Evolutionary conservation across 2,113 vertebrate species (phyloP), one percentile per base, ranked within the genome.

Genomic region (Bungarus multicinctus): DNA sequence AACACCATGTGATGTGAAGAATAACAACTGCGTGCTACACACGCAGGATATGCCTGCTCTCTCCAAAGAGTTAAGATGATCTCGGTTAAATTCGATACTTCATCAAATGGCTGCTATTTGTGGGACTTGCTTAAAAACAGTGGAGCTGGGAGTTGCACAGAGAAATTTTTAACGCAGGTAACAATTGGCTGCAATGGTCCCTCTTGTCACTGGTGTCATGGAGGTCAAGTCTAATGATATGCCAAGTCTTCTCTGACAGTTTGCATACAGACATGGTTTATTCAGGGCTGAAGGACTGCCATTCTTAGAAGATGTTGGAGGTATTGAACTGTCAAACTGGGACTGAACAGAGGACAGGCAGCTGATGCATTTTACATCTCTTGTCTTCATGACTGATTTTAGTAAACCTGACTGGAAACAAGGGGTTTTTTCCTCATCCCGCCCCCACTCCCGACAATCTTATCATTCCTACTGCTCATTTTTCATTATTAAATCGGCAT

Each of bases 321-420:
- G 95, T 97, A 96, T 95, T 97, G 97, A 97, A 97, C 96, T 97
- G 97, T 97, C 98, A 97, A 93, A 91, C 54, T 39, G 94, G 90
- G 95, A 94, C 95, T 92, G 94, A 95, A 89, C 94, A 93, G 95
- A 95, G 96, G 97, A 97, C 97, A 81, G 64, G 34, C 18, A 97
- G 96, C 94, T 94, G 97, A 97, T 95, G 94, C 94, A 96, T 97
- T 96, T 97, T 95, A 96, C 94, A 97, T 97, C 95, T 96, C 95
- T 94, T 94, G 90, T 94, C 95, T 94, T 95, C 95, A 94, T 90
- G 96, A 96, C 93, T 91, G 95, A 97, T 96, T 81, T 96, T 97
- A 97, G 95, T 95, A 96, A 97, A 95, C 91, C 93, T 92, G 93
- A 95, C 95, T 57, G 95, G 92, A 88, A 94, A 74, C 64, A 92